Base-by-base conservation (phyloP, 2,113 vertebrate genomes). In the Symphodus melops region DNA sequence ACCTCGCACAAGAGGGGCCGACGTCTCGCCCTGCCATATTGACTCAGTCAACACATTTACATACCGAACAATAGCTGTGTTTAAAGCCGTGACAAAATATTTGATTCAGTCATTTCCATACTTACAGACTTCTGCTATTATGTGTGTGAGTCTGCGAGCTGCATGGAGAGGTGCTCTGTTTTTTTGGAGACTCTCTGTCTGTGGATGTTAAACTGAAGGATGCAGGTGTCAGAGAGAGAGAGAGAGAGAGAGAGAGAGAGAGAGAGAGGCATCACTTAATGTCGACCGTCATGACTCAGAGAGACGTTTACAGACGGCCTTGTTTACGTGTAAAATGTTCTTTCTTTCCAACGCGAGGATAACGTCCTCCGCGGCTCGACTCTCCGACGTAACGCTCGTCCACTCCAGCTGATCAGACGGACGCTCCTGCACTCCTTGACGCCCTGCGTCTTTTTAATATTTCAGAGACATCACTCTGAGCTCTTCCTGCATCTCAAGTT, bases 1-100 rank as follows among this genome's bases (percentile, higher is more conserved):
- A 66, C 74, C 59, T 64, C 61, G 44, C 41, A 61, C 56, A 16
- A 42, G 25, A n/a, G 9, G 59, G 9, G 59, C 44, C 71, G 8
- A 1, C 20, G 64, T 44, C 72, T 1, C 36, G 44, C 28, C 58
- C 36, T 13, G 23, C n/a, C 19, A 20, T 46, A 64, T 8, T 37
- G 46, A 68, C 68, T 53, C 1, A 69, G 14, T 49, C 46, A 48
- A 20, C 42, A 9, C 39, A 25, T 75, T 69, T 70, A 14, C 37
- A 74, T 25, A 48, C 20, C 33, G 6, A 70, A 37, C 8, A 16
- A 56, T 8, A 10, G 9, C 59, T 54, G 56, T 49, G 52, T 60
- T 66, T 25, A 10, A 44, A 23, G 16, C 59, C 8, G 56, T 39
- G 16, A 66, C 60, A 33, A 48, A 58, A 23, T 53, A 41, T 58